These are phyloP conservation scores for Saturnia japonica DNA, from an alignment of 2,888 invertebrate genomes.

Conservation along the genomic window DNA sequence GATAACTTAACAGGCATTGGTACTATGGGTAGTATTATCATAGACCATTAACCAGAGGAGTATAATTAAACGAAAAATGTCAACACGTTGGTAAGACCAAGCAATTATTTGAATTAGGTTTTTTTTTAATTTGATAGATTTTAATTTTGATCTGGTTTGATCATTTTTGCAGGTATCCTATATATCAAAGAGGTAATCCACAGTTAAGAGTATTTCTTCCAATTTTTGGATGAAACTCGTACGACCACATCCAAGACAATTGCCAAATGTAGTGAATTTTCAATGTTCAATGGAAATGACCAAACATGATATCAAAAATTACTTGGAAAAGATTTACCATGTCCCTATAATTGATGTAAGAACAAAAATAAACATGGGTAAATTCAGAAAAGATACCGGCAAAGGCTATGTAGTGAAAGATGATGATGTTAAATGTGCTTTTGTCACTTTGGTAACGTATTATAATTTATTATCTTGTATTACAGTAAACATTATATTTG, in stretches of 20 bases:
- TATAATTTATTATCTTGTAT: background rate
- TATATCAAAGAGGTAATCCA: constrained; percentile 96
- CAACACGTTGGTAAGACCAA: constrained; percentile 63
- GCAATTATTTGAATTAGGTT: background rate
- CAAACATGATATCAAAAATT: constrained; percentile 92
- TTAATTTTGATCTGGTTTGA: background rate
- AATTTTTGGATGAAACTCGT: constrained; percentile 98
- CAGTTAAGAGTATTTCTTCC: constrained; percentile 96
- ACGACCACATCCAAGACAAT: constrained; percentile 84
- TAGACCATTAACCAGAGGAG: no score
- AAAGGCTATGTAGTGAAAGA: constrained; percentile 88
- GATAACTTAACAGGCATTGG: no score
- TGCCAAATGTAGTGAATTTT: constrained; percentile 92
- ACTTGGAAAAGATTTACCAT: constrained; percentile 97
- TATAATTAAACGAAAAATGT: constrained; percentile 57
- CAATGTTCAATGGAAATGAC: constrained; percentile 98
- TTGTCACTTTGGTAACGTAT: constrained; percentile 86
- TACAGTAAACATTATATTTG: background rate
- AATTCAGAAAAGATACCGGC: constrained; percentile 81
- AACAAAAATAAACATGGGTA: constrained; percentile 88
- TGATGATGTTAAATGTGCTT: constrained; percentile 91
- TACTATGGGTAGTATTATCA: no score
- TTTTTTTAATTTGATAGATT: background rate
- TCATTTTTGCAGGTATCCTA: constrained; percentile 87
- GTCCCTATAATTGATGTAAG: constrained; percentile 89